Percentiles rank a stretch among this genome's conserved stretches.
These are phyloP conservation scores for Periophthalmus modestus DNA, from an alignment of 2,113 vertebrate genomes.

Conservation along the genomic window DNA sequence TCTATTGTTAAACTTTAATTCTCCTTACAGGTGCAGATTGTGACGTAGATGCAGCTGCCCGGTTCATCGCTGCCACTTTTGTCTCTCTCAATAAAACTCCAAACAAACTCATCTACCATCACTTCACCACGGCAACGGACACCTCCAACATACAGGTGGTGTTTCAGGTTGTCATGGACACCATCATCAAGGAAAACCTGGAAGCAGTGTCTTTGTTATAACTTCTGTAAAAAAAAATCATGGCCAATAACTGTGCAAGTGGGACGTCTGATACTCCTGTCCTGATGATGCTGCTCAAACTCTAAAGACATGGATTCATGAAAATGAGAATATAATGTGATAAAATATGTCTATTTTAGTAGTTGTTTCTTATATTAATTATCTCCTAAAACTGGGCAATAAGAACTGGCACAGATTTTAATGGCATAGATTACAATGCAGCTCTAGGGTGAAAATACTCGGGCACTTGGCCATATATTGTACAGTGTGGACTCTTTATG, in stretches of 20 bases:
- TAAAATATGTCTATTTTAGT: not conserved
- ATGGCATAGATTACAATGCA: not conserved
- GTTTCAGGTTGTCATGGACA: conserved; percentile 83
- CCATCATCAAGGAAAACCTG: conserved; percentile 79
- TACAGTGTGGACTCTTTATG: too few species aligned
- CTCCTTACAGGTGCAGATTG: conserved; percentile 73
- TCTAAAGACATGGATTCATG: not conserved
- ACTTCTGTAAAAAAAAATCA: not conserved
- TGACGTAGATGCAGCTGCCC: conserved; percentile 77
- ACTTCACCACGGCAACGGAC: conserved; percentile 82
- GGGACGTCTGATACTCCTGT: not conserved
- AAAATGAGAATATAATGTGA: not conserved
- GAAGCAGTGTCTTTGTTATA: conserved; percentile 78
- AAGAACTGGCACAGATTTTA: not conserved
- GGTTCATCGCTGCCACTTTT: conserved; percentile 74
- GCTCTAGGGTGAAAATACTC: too few species aligned
- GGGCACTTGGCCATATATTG: too few species aligned
- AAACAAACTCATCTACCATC: conserved; percentile 76
- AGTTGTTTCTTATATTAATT: not conserved
- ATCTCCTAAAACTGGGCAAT: not conserved
- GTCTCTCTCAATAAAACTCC: conserved; percentile 65
- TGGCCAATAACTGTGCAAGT: not conserved
- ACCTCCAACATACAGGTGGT: conserved; percentile 81
- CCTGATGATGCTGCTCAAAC: not conserved
- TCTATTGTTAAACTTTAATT: not conserved